Evolutionary conservation across 37 sponge, comb jelly and placozoan genomes (phyloP).

Genomic region (Crambe crambe): DNA sequence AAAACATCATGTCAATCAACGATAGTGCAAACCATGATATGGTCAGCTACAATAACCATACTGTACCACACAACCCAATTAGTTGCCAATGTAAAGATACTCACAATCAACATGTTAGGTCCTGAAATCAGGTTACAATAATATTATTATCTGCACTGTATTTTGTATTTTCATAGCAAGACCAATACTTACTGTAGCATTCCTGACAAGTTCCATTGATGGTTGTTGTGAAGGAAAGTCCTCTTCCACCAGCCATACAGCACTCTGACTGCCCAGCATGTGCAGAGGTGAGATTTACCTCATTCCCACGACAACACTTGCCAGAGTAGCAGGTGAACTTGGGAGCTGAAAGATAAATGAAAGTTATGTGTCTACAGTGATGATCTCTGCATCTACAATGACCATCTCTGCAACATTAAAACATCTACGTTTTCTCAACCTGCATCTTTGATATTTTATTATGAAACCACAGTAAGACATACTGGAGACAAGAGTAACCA

Average conservation of each 20-base stretch:
- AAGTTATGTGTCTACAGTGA: no score
- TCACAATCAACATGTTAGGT: neutral
- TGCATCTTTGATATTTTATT: no score
- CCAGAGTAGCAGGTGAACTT: neutral
- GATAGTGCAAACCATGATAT: no score
- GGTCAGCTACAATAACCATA: neutral
- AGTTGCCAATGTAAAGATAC: neutral
- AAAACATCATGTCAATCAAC: neutral
- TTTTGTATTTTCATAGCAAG: no score
- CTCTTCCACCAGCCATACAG: neutral
- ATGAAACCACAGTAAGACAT: no score
- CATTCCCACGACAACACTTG: neutral
- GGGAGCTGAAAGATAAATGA: no score
- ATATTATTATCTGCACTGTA: no score
- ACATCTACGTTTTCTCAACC: no score
- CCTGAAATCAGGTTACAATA: no score
- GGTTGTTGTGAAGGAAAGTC: neutral
- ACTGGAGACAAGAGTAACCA: no score
- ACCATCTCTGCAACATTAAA: no score
- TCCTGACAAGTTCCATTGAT: neutral
- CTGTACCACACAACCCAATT: neutral
- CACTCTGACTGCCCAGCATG: neutral
- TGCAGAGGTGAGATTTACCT: neutral
- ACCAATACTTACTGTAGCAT: constrained; percentile 10
- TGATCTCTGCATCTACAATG: no score